Conservation (phyloP, 2,113 vertebrate species). For the Collichthys lucidus region DNA sequence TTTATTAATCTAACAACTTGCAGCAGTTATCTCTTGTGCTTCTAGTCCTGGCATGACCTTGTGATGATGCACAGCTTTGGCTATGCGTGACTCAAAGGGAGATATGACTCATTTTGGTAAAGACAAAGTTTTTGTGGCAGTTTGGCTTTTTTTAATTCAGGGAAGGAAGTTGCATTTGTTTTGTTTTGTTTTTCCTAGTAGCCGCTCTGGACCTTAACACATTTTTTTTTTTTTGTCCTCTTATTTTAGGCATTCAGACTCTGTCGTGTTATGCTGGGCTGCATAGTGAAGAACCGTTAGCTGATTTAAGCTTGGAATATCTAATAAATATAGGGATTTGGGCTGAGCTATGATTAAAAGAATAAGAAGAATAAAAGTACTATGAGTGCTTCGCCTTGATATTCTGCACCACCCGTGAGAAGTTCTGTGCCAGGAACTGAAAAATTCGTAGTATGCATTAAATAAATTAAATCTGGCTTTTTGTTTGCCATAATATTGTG, state of each 20-base stretch:
- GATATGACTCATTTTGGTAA: conserved; percentile 17
- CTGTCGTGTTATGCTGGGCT: not conserved
- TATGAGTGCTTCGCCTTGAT: not conserved
- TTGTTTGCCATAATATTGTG: not conserved
- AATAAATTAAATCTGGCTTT: not conserved
- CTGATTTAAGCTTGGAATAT: not conserved
- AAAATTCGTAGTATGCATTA: not conserved
- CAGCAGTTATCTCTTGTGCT: not conserved
- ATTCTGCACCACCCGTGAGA: not conserved
- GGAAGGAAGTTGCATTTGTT: not conserved
- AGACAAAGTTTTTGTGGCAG: not conserved
- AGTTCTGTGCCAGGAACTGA: not conserved
- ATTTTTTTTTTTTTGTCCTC: not conserved
- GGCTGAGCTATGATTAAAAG: not conserved
- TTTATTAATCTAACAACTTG: not conserved
- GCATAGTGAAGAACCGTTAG: conserved; percentile 1
- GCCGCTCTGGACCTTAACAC: not conserved
- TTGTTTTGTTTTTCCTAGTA: no score
- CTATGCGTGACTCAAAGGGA: not conserved
- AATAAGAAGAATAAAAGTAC: not conserved
- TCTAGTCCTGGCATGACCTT: not conserved
- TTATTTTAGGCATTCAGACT: conserved; percentile 5
- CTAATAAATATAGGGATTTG: not conserved
- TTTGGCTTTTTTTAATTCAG: not conserved
- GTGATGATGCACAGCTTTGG: conserved; percentile 2